A percentile compares a stretch with the other conserved stretches of the same genome.
These are phyloP conservation scores for Dilophus febrilis DNA, from an alignment of 2,888 invertebrate species.

Conservation along the genomic window DNA sequence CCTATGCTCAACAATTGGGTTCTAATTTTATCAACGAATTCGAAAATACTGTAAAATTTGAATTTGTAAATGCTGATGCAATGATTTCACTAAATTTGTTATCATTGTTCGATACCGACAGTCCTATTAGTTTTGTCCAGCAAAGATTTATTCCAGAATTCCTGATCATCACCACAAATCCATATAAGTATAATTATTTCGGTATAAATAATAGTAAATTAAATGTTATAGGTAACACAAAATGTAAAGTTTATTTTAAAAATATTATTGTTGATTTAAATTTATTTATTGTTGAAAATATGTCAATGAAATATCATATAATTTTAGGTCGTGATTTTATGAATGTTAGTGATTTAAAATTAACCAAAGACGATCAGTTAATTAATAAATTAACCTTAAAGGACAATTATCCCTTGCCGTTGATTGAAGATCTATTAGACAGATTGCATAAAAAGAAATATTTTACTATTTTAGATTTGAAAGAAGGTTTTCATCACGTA, in stretches of 20 bases:
- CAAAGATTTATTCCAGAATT: background rate
- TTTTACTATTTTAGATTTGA: background rate
- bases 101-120: background rate
- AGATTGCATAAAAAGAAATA: background rate
- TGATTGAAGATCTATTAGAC: background rate
- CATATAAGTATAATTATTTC: background rate
- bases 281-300: too few species aligned
- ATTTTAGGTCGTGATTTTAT: too few species aligned
- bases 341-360: too few species aligned
- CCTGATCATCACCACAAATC: background rate
- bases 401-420: background rate
- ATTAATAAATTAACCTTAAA: constrained; percentile 12
- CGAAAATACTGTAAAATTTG: background rate
- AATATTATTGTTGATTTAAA: too few species aligned
- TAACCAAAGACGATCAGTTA: constrained; percentile 13
- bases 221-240: background rate
- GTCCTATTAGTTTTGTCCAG: background rate
- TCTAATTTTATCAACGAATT: too few species aligned
- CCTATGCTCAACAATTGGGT: too few species aligned
- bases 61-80: background rate
- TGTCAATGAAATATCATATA: too few species aligned
- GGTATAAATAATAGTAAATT: background rate
- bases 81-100: background rate
- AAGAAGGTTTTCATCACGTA: background rate
- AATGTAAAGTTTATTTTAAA: too few species aligned